These are phyloP conservation scores for Sturnira hondurensis DNA, from an alignment of 2,113 vertebrate species.

Conservation along the genomic window DNA sequence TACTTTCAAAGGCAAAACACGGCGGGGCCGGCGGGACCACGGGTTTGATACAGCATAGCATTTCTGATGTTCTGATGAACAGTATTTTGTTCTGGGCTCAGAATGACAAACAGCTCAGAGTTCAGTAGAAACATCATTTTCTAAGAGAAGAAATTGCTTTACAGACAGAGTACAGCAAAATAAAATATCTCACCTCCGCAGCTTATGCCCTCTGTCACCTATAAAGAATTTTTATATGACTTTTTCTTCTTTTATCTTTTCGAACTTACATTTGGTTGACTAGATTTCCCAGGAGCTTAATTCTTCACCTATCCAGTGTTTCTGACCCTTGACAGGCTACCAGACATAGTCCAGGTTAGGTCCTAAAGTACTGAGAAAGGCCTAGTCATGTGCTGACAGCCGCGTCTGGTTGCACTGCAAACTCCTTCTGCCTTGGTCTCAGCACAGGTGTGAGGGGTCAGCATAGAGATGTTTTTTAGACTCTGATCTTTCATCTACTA, in stretches of 20 bases:
- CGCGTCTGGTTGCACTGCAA: background rate
- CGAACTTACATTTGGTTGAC: constrained; percentile 51
- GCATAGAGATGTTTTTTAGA: background rate
- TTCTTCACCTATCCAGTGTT: constrained; percentile 38
- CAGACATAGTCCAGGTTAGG: background rate
- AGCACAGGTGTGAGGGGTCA: background rate
- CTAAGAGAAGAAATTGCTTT: constrained; percentile 67
- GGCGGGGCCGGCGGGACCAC: background rate
- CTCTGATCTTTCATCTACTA: background rate
- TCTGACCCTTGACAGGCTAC: constrained; percentile 31
- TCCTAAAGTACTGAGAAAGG: background rate
- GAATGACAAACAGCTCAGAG: constrained; percentile 67
- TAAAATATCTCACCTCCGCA: constrained; percentile 62
- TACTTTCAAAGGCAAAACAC: constrained; percentile 42
- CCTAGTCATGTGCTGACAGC: accelerated
- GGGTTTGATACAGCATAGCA: constrained; percentile 37
- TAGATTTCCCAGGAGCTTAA: constrained; percentile 64
- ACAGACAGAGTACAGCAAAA: constrained; percentile 57
- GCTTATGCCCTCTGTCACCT: constrained; percentile 39
- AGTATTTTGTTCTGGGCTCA: constrained; percentile 63
- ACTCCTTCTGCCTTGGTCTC: background rate
- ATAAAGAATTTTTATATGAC: constrained; percentile 56
- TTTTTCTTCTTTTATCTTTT: constrained; percentile 40
- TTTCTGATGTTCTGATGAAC: constrained; percentile 68
- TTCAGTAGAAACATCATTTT: constrained; percentile 66